Conservation (phyloP, 1,140 invertebrate genomes). For the Bombus ignitus region DNA sequence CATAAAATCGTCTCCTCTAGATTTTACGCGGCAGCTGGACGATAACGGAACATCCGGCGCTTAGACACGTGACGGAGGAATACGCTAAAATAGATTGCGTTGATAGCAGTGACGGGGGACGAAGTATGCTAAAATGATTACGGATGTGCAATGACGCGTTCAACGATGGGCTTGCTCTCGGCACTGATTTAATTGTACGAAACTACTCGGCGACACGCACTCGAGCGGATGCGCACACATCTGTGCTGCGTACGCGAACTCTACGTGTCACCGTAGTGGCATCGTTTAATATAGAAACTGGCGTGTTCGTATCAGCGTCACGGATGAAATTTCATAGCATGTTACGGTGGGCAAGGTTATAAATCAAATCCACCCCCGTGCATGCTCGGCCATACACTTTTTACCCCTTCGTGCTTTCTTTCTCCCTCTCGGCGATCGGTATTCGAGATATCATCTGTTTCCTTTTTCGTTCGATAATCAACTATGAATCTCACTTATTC, state of each 20-base stretch:
- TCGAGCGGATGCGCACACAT: neutral
- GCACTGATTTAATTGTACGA: slow-evolving; percentile 39
- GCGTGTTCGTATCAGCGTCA: neutral
- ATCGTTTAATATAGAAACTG: slow-evolving; percentile 6
- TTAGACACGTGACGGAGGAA: neutral
- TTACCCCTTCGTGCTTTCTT: neutral
- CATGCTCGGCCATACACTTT: neutral
- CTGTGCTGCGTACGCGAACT: neutral
- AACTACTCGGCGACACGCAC: neutral
- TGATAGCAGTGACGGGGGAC: neutral
- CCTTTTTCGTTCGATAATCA: too few relatives aligned
- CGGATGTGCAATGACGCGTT: slow-evolving; percentile 4
- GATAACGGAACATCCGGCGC: neutral
- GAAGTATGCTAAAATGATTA: slow-evolving; percentile 27
- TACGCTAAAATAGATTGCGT: neutral
- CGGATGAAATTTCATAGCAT: neutral
- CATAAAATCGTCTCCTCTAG: neutral
- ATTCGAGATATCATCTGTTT: neutral
- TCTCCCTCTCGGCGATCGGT: neutral
- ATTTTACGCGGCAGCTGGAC: neutral
- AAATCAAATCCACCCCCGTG: neutral
- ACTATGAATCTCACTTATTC: too few relatives aligned
- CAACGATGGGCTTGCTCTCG: neutral
- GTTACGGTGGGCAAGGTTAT: neutral
- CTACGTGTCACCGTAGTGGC: slow-evolving; percentile 13